Conservation (phyloP, 2,113 vertebrate genomes). For the Platichthys flesus region DNA sequence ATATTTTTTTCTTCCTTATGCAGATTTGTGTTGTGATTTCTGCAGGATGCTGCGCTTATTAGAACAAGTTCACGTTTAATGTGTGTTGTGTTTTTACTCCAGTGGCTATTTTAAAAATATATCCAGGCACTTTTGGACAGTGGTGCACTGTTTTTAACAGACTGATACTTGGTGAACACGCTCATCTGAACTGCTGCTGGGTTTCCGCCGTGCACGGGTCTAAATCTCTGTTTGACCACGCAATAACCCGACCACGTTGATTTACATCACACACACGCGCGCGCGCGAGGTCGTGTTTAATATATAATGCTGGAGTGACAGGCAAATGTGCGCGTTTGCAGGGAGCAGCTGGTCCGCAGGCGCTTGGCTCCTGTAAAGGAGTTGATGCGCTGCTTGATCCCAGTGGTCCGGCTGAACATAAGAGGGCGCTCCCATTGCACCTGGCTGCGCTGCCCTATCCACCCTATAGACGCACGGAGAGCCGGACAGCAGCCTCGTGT, state of each 20-base stretch:
- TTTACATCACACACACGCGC: slow-evolving; percentile 11
- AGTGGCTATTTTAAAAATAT: neutral
- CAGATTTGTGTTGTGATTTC: neutral
- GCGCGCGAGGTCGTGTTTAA: slow-evolving; percentile 17
- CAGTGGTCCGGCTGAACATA: slow-evolving; percentile 86
- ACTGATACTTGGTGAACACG: neutral
- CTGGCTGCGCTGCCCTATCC: slow-evolving; percentile 82
- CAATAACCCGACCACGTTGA: neutral
- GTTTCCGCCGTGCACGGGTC: neutral
- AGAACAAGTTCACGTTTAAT: slow-evolving; percentile 35
- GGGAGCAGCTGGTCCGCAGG: slow-evolving; percentile 59
- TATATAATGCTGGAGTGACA: slow-evolving; percentile 1
- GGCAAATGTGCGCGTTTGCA: slow-evolving; percentile 38
- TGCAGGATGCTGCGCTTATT: slow-evolving; percentile 6
- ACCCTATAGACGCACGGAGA: slow-evolving; percentile 57
- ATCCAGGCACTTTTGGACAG: neutral
- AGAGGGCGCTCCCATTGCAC: slow-evolving; percentile 90
- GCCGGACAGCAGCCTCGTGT: slow-evolving; percentile 71
- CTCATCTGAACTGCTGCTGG: slow-evolving; percentile 5
- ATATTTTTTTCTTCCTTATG: neutral
- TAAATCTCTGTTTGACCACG: neutral
- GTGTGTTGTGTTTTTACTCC: neutral
- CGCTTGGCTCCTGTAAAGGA: slow-evolving; percentile 60
- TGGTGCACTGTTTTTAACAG: too few species aligned
- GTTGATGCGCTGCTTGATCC: slow-evolving; percentile 78